These are phyloP conservation scores for Varroa destructor DNA, from an alignment of 1,140 invertebrate species.

Conservation along the genomic window DNA sequence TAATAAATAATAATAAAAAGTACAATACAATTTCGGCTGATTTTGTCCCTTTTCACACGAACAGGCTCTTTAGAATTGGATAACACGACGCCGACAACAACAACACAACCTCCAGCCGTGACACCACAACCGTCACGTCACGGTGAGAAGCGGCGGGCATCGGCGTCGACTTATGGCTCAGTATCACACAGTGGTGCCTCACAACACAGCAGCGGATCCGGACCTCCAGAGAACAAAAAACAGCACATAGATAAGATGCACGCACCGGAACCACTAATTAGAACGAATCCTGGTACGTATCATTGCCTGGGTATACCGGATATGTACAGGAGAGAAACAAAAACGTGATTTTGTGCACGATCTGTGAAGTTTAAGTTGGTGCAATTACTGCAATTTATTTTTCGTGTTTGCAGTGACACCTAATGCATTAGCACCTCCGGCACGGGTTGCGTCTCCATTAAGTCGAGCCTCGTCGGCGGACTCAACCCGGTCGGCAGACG, in stretches of 20 bases:
- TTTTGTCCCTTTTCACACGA: too few species aligned
- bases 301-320: not conserved
- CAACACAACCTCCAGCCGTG: conserved; percentile 29
- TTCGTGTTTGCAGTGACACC: conserved; percentile 30
- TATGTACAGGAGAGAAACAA: conserved; percentile 29
- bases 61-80: conserved; percentile 45
- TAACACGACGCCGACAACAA: conserved; percentile 37
- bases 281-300: conserved; percentile 43
- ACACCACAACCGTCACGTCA: conserved; percentile 42
- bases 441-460: conserved; percentile 28
- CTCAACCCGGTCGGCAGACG: conserved; percentile 36
- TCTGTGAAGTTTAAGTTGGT: too few species aligned
- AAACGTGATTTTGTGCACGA: not conserved
- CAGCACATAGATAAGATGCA: conserved; percentile 23
- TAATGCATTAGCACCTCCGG: conserved; percentile 33
- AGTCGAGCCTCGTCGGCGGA: conserved; percentile 38
- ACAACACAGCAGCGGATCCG: conserved; percentile 24
- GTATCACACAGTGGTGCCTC: not conserved
- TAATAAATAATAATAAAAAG: too few species aligned
- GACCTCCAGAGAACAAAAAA: not conserved
- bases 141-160: conserved; percentile 38
- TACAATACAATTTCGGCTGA: too few species aligned
- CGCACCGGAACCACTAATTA: conserved; percentile 38
- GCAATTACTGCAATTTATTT: too few species aligned
- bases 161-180: not conserved